Evolutionary conservation across 2,888 invertebrate species (phyloP), one percentile per base, ranked within the genome.

Genomic region (Ichneumon xanthorius): DNA sequence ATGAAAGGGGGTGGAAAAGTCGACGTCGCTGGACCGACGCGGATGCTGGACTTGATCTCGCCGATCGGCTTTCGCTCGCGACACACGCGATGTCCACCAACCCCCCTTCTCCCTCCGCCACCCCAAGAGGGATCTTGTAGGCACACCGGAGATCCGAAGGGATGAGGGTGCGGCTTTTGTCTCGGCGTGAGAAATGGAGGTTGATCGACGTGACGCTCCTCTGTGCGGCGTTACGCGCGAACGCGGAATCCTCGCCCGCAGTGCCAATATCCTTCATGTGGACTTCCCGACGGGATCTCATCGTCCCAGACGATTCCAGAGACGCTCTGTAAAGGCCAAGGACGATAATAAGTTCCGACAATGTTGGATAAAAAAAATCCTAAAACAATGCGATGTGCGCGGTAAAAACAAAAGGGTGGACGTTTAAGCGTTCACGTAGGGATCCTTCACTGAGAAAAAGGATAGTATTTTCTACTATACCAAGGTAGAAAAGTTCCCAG

Each of bases 31-130:
- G 30, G 63, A 16, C 70, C 26, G 26, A 61, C 61, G 30, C 48
- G 73, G 11, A 19, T n/a, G 68, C 40, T 14, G 26, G 75, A 61
- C 61, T 68, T 16, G 37, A 61, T 78, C 83, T 53, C 40, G 70
- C 37, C 14, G 58, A 22, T 63, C 75, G 45, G 75, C 83, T 83
- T 70, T 73, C 70, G 73, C 70, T 75, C 79, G 53, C 70, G 53
- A 26, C 33, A 53, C 73, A 70, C 53, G 63, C 79, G 63, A 65
- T 63, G 61, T 75, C 61, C 68, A 33, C 19, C 16, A 16, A 40
- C 4, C 45, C 45, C 45, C 16, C 45, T 16, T 0, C 0, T 3
- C 26, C 26, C 26, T 3, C 26, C 0, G 26, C 45, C 45, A 14
- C 4, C 45, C 45, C 2, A 3, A 11, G 45, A 48, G 45, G 45